Base-by-base conservation (phyloP, 30 jellyfish, hydroid and myxozoan genomes). In the Rhopilema esculentum region DNA sequence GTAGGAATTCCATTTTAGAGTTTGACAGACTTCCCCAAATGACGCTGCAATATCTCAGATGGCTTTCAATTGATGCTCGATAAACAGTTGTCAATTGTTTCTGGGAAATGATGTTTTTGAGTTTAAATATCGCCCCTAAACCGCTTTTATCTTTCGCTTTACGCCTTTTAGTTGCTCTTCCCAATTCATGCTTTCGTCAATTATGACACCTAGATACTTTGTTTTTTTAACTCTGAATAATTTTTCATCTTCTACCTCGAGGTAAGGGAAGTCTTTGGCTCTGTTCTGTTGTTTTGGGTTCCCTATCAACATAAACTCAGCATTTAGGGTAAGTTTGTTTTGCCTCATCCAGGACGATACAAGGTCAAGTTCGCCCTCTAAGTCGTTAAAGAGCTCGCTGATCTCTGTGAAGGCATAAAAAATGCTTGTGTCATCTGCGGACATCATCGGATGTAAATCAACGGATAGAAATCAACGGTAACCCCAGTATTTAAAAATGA, bases 291-390 rank as follows among this genome's bases (percentile, higher is more conserved):
- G 84, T 23, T 77, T 48, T 22, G 84, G 69, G 52, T 82, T 77
- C 0, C 91, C 82, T 82, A 66, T 82, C 75, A 69, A 77, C 91
- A 63, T 63, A 29, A 82, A 82, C 24, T 67, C 77, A 24, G 77
- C 48, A n/a, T 23, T 67, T 23, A 67, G 4, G 28, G 21, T 16
- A 16, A 67, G 32, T 26, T n/a, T 16, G 32, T 67, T 67, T 23
- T 23, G 77, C 77, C 77, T 67, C 77, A 67, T 67, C 77, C 49
- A 67, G 26, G 26, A 51, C 77, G 26, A 67, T 16, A 22, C 8
- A 64, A 64, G 4, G n/a, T n/a, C n/a, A n/a, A n/a, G n/a, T n/a
- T n/a, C n/a, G n/a, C n/a, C n/a, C n/a, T n/a, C n/a, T n/a, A n/a
- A n/a, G n/a, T n/a, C n/a, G n/a, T n/a, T n/a, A n/a, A n/a, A n/a